Conservation (phyloP, 2,888 invertebrate species). For the Arge pagana region DNA sequence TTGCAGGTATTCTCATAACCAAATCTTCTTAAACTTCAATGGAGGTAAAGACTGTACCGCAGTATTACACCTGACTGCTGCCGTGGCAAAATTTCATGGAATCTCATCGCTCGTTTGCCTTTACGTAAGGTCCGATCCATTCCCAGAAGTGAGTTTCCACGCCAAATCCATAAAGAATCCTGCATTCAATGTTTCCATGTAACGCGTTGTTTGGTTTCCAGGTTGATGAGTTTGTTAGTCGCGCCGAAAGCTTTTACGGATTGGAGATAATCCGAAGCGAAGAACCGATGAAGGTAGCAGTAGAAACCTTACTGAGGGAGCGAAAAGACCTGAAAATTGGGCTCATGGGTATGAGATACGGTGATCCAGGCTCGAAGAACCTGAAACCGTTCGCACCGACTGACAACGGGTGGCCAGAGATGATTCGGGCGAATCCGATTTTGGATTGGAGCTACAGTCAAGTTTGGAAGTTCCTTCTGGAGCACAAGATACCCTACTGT, state of each 20-base stretch:
- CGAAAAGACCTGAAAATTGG: slow-evolving; percentile 75
- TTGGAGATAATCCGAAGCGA: slow-evolving; percentile 71
- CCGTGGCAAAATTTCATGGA: slow-evolving; percentile 57
- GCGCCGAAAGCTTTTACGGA: slow-evolving; percentile 72
- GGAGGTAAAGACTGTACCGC: slow-evolving; percentile 99
- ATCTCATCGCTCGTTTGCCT: slow-evolving; percentile 67
- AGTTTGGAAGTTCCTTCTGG: slow-evolving; percentile 87
- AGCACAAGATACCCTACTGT: slow-evolving; percentile 86
- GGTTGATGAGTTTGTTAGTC: slow-evolving; percentile 80
- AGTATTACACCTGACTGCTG: slow-evolving; percentile 73
- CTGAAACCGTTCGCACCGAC: slow-evolving; percentile 78
- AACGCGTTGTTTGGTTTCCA: slow-evolving; percentile 23
- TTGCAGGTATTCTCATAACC: slow-evolving; percentile 72
- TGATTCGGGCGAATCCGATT: slow-evolving; percentile 87
- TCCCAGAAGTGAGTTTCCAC: slow-evolving; percentile 67
- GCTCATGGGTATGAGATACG: slow-evolving; percentile 88
- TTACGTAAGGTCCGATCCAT: slow-evolving; percentile 83
- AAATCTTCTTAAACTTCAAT: slow-evolving; percentile 91
- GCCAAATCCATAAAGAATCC: neutral
- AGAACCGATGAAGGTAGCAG: slow-evolving; percentile 73
- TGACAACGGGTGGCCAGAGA: slow-evolving; percentile 87
- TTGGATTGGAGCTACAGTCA: slow-evolving; percentile 91
- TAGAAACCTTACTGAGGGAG: slow-evolving; percentile 66
- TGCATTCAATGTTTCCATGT: neutral
- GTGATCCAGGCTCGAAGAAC: slow-evolving; percentile 80